Conservation (phyloP, 2,113 vertebrate genomes). For the Abramis brama region DNA sequence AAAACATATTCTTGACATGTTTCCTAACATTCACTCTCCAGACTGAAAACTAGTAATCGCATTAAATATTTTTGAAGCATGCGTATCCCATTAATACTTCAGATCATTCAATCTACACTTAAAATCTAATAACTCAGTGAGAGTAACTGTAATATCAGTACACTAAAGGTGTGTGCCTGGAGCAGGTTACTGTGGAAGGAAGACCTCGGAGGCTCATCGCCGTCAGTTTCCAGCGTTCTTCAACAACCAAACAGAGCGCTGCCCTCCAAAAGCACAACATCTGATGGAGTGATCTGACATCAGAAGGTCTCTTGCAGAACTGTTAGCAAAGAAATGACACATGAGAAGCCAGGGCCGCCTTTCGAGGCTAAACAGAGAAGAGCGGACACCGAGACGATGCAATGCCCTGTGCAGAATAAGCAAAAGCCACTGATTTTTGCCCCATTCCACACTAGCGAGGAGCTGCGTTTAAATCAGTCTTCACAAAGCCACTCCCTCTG, state of each 20-base stretch:
- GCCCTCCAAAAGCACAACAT: not conserved
- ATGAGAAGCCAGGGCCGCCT: not conserved
- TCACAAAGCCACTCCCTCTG: conserved; percentile 44
- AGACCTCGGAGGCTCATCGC: not conserved
- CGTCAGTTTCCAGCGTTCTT: not conserved
- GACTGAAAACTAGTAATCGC: not conserved
- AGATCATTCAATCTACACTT: conserved; percentile 22
- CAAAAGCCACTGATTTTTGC: conserved; percentile 6
- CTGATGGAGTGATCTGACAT: conserved; percentile 11
- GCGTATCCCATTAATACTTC: conserved; percentile 4
- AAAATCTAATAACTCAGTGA: not conserved
- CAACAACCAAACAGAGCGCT: conserved; percentile 1
- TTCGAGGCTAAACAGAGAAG: conserved; percentile 11
- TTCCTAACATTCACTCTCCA: not conserved
- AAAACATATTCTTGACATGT: not conserved
- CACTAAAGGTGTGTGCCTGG: not conserved
- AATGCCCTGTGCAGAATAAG: conserved; percentile 10
- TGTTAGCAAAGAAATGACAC: conserved; percentile 31
- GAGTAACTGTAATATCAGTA: not conserved
- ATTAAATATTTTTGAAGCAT: conserved; percentile 21
- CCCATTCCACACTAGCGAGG: not conserved
- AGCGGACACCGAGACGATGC: not conserved
- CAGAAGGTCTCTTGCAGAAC: not conserved
- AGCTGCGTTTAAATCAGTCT: not conserved
- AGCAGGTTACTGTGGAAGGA: conserved; percentile 19